phyloP scores from a whole-genome alignment of 2,113 vertebrate genomes.

The Serinus canaria region DNA sequence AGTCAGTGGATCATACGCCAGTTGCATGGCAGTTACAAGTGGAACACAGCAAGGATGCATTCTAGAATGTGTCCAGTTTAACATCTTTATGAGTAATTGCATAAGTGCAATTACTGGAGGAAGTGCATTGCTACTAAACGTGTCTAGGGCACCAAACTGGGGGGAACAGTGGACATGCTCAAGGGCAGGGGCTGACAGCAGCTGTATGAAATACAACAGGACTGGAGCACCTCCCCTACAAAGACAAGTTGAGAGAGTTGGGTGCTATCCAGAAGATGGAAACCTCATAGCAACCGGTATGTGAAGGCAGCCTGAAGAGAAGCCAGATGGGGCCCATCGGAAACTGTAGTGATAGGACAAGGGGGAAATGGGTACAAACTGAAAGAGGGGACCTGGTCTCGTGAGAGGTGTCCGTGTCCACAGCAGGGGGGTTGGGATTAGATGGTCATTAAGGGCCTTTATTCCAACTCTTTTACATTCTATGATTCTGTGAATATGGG shows the following conservation, averaged over 20 bases:
- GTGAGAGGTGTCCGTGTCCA: background rate
- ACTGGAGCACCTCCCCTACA: background rate
- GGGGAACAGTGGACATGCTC: fast-evolving
- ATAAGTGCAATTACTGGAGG: background rate
- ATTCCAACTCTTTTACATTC: background rate
- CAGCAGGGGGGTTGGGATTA: background rate
- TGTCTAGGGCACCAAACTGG: background rate
- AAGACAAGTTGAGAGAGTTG: background rate
- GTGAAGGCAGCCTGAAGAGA: background rate
- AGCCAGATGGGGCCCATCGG: background rate
- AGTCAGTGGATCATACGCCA: background rate
- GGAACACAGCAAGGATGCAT: background rate
- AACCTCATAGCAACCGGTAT: background rate
- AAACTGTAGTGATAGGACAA: background rate
- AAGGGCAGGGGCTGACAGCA: background rate
- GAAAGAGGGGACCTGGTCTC: background rate
- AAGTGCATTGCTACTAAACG: background rate
- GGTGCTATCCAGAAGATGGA: background rate
- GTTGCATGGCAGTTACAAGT: background rate
- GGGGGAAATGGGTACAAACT: background rate
- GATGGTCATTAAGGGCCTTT: background rate
- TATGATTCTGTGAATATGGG: background rate
- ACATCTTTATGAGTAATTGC: background rate
- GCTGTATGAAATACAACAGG: background rate
- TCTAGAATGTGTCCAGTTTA: background rate